Evolutionary conservation across 2,113 vertebrate species (phyloP).

Genomic region (Ahaetulla prasina): DNA sequence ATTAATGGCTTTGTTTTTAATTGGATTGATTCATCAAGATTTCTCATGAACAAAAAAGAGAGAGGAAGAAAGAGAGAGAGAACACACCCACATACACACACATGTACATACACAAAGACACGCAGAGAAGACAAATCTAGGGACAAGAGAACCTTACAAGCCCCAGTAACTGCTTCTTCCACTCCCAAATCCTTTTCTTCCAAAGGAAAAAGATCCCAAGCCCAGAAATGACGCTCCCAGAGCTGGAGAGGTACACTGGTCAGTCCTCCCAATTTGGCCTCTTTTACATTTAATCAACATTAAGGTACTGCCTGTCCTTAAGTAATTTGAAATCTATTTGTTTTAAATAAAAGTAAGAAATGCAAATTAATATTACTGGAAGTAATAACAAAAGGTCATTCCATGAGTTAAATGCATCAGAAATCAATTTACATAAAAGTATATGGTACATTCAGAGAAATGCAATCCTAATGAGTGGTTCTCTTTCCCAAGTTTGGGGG

Average conservation of each 20-base stretch:
- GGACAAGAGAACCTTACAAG: too few relatives aligned
- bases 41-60: constrained; percentile 70
- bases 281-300: too few relatives aligned
- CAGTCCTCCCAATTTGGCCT: too few relatives aligned
- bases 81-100: too few relatives aligned
- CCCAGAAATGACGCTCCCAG: too few relatives aligned
- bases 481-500: constrained; percentile 73
- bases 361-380: constrained; percentile 78
- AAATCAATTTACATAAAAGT: constrained; percentile 88
- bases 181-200: too few relatives aligned
- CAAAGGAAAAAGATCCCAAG: too few relatives aligned
- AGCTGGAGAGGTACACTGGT: too few relatives aligned
- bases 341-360: constrained; percentile 65
- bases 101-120: too few relatives aligned
- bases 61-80: constrained; percentile 21
- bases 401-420: constrained; percentile 81
- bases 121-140: too few relatives aligned
- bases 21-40: constrained; percentile 75
- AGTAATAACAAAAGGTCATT: constrained; percentile 84
- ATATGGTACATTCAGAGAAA: constrained; percentile 82
- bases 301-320: too few relatives aligned
- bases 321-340: background rate
- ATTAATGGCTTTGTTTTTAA: constrained; percentile 81
- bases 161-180: too few relatives aligned
- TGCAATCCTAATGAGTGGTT: constrained; percentile 77